A percentile compares a stretch with the other conserved stretches of the same genome.
Conservation (phyloP, 2,113 vertebrate genomes). For the Misgurnus anguillicaudatus region DNA sequence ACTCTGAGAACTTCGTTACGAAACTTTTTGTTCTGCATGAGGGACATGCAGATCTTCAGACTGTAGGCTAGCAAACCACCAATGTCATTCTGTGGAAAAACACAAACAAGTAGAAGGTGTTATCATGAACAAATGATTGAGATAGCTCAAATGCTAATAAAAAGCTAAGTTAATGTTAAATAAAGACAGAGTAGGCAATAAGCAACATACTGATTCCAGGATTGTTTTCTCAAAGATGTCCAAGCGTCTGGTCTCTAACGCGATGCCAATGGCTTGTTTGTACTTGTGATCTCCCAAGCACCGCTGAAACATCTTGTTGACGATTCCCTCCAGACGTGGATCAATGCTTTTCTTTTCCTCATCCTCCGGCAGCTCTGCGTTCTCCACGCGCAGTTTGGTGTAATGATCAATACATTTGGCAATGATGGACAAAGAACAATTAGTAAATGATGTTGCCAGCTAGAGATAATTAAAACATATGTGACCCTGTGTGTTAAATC, state of each 20-base stretch:
- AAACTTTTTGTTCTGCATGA: constrained; percentile 99
- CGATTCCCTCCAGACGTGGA: constrained; percentile 93
- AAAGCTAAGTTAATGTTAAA: too few relatives aligned
- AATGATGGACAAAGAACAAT: constrained; percentile 54
- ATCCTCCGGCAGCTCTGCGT: constrained; percentile 89
- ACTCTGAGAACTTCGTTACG: constrained; percentile 94
- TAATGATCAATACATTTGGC: constrained; percentile 99
- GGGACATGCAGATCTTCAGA: constrained; percentile 98
- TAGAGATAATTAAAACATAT: too few relatives aligned
- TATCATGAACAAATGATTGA: too few relatives aligned
- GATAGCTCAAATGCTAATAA: too few relatives aligned
- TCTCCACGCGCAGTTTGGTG: constrained; percentile 96
- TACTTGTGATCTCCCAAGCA: constrained; percentile 98
- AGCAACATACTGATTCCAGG: constrained; percentile 74
- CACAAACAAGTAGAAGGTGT: constrained; percentile 25
- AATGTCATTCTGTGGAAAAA: constrained; percentile 86
- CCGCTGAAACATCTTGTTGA: constrained; percentile 98
- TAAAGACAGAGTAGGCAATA: too few relatives aligned
- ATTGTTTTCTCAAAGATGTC: constrained; percentile 98
- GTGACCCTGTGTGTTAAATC: too few relatives aligned
- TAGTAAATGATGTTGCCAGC: neutral
- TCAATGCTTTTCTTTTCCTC: constrained; percentile 93
- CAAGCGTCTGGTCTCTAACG: constrained; percentile 91
- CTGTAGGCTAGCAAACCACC: constrained; percentile 97
- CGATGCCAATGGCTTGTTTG: constrained; percentile 96